A percentile compares a stretch with the other conserved stretches of the same genome.
These are phyloP conservation scores for Aleiodes alternator DNA, from an alignment of 2,888 invertebrate species.

Conservation along the genomic window DNA sequence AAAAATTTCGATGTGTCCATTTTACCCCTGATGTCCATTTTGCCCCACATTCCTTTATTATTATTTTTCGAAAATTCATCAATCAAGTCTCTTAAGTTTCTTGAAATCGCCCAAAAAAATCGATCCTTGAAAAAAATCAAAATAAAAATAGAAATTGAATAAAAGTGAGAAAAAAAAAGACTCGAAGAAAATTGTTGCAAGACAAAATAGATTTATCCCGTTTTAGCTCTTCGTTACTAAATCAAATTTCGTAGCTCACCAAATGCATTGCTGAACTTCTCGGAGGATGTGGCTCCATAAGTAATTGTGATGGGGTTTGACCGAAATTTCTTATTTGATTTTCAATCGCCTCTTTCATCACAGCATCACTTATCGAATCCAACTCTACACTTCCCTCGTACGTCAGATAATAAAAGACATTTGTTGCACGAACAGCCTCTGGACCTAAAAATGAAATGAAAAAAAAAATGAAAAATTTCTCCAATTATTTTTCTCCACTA, in stretches of 20 bases:
- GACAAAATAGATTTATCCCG: no score
- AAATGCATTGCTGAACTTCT: conserved; percentile 96
- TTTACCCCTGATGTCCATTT: no score
- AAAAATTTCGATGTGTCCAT: no score
- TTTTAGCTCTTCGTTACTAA: not conserved
- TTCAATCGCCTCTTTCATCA: conserved; percentile 95
- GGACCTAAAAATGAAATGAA: conserved; percentile 80
- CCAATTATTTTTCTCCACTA: conserved; percentile 24
- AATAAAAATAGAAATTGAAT: no score
- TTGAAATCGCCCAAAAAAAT: no score
- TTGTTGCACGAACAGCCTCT: conserved; percentile 97
- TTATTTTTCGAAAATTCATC: no score
- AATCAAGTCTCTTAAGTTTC: no score
- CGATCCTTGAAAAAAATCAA: no score
- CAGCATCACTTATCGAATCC: conserved; percentile 90
- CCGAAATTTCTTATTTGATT: conserved; percentile 99
- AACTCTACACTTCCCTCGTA: conserved; percentile 98
- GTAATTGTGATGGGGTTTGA: conserved; percentile 97
- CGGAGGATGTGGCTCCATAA: conserved; percentile 99
- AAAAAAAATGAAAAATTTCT: not conserved
- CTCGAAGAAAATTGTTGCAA: no score
- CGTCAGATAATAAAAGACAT: conserved; percentile 99
- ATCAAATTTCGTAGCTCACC: conserved; percentile 75
- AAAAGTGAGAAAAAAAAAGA: no score
- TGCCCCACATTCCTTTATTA: no score